These are phyloP conservation scores for Manacus vitellinus DNA, from an alignment of 2,113 vertebrate species.

Conservation along the genomic window DNA sequence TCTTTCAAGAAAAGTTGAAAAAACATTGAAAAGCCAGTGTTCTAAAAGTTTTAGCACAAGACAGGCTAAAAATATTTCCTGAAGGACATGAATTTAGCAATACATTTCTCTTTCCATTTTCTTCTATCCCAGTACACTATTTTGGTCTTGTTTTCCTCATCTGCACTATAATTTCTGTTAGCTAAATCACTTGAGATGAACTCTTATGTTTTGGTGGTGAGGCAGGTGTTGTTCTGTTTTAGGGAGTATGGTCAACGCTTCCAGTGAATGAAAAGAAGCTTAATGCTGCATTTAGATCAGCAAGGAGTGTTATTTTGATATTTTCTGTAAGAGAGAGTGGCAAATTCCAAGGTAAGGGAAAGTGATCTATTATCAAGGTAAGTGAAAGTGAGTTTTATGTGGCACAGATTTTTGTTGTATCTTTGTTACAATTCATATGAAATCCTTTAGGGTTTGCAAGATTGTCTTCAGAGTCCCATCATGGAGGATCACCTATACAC, in stretches of 20 bases:
- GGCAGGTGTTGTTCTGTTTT: not conserved
- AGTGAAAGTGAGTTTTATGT: not conserved
- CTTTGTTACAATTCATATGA: not conserved
- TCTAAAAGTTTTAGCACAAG: not conserved
- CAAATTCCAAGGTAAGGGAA: constrained; percentile 94
- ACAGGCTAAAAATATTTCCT: not conserved
- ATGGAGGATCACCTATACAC: constrained; percentile 96
- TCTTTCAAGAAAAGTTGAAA: not conserved
- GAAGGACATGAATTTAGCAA: not conserved
- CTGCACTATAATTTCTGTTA: not conserved
- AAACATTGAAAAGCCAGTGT: not conserved
- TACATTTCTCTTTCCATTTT: not conserved
- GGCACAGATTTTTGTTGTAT: not conserved
- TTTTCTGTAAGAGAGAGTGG: constrained; percentile 98
- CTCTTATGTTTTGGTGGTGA: not conserved
- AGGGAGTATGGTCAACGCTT: constrained; percentile 99
- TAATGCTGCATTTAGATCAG: constrained; percentile 90
- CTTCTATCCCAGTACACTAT: not conserved
- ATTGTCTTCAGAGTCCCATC: constrained; percentile 93
- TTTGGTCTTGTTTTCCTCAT: not conserved
- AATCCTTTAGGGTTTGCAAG: constrained; percentile 88
- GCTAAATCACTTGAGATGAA: not conserved
- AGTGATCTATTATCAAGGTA: not conserved
- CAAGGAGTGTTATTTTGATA: constrained; percentile 91
- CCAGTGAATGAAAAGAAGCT: constrained; percentile 98